Conservation (phyloP, 2,797 vertebrate genomes). For the Corythornis leucogaster region DNA sequence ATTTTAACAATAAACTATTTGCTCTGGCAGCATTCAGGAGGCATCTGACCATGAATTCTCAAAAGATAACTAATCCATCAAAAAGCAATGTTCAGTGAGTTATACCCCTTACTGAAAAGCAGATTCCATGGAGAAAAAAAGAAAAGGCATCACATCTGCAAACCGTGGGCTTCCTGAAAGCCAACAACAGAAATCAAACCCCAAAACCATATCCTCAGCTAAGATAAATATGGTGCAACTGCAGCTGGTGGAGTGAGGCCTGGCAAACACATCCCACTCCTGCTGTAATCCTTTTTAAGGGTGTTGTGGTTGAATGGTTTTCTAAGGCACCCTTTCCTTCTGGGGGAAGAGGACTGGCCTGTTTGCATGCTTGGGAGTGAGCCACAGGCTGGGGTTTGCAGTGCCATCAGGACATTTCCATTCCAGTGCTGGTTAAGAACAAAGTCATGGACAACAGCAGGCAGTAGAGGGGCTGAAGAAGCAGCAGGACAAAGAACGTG, state of each 20-base stretch:
- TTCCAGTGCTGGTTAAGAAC: background rate
- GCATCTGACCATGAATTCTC: background rate
- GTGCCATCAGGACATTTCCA: background rate
- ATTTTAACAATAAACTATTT: background rate
- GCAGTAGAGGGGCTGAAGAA: background rate
- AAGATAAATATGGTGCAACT: background rate
- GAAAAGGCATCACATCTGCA: background rate
- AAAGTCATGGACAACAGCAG: background rate
- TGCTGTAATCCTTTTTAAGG: background rate
- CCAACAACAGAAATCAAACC: slow-evolving; percentile 13
- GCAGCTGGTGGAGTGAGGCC: background rate
- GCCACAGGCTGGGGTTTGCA: background rate
- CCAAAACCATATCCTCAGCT: slow-evolving; percentile 34
- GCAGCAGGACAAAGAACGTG: background rate
- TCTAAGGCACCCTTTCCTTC: background rate
- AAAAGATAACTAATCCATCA: background rate
- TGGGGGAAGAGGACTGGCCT: background rate
- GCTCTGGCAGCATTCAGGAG: background rate
- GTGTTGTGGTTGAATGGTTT: background rate
- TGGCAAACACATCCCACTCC: background rate
- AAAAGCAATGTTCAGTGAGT: background rate
- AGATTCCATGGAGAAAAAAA: background rate
- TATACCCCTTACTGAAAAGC: background rate
- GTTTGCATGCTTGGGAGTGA: background rate
- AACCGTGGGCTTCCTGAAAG: background rate